Conservation (phyloP, 2,888 invertebrate species). For the Acleris literana region DNA sequence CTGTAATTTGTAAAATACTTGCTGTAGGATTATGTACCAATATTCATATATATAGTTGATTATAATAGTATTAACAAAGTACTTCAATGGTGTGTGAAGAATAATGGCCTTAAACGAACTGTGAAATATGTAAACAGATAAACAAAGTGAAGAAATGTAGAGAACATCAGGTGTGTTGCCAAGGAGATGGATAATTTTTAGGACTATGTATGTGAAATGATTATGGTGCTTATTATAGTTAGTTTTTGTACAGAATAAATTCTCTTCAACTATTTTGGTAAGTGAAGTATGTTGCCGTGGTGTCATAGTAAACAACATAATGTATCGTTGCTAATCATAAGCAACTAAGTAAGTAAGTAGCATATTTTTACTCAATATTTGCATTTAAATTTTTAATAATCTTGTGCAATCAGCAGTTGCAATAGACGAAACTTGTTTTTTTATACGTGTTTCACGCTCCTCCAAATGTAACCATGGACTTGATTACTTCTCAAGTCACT, state of each 20-base stretch:
- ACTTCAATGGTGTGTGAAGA: slow-evolving; percentile 45
- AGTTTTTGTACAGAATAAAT: slow-evolving; percentile 83
- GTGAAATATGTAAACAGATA: slow-evolving; percentile 50
- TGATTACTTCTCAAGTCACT: slow-evolving; percentile 55
- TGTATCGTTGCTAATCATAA: slow-evolving; percentile 25
- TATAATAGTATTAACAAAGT: slow-evolving; percentile 36
- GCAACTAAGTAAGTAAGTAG: slow-evolving; percentile 32
- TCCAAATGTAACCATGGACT: background rate
- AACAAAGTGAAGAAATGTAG: slow-evolving; percentile 43
- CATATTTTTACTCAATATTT: slow-evolving; percentile 31
- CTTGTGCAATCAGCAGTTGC: slow-evolving; percentile 59
- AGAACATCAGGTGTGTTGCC: slow-evolving; percentile 53
- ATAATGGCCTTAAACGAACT: slow-evolving; percentile 55
- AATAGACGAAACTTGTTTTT: slow-evolving; percentile 4
- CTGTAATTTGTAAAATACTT: slow-evolving; percentile 72
- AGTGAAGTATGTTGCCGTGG: slow-evolving; percentile 55
- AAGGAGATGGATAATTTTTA: slow-evolving; percentile 47
- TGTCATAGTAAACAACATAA: slow-evolving; percentile 45
- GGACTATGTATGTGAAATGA: slow-evolving; percentile 67
- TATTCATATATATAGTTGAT: slow-evolving; percentile 36
- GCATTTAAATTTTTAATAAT: slow-evolving; percentile 40
- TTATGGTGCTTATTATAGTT: slow-evolving; percentile 82
- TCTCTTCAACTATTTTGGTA: slow-evolving; percentile 76
- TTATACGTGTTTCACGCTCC: too few species aligned
- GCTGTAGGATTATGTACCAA: slow-evolving; percentile 40